Percentiles rank a stretch among this genome's conserved stretches.
Evolutionary conservation across 2,797 vertebrate species (phyloP).

Genomic region (Columba guinea): DNA sequence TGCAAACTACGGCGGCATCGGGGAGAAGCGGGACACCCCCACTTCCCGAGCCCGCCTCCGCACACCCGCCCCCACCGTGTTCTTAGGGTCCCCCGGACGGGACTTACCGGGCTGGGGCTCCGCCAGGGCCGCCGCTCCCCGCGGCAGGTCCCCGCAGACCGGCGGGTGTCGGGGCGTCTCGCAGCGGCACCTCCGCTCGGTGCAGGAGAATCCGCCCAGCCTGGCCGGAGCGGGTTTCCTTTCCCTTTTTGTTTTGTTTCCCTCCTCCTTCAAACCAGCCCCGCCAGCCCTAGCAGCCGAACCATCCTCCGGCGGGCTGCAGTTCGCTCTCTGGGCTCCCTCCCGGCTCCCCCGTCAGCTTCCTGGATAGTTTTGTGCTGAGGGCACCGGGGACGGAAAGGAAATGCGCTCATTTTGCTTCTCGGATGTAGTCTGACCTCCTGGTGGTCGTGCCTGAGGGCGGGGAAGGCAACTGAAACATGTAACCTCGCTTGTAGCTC

Average conservation of each 20-base stretch:
- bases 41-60: not conserved
- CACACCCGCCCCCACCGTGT: not conserved
- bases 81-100: not conserved
- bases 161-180: not conserved
- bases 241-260: not conserved
- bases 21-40: not conserved
- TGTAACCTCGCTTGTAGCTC: not conserved
- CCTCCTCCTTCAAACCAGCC: conserved; percentile 14
- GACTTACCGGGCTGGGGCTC: not conserved
- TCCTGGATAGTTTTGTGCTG: not conserved
- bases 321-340: fast-evolving
- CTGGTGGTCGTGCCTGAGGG: conserved; percentile 29
- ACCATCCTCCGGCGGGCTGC: not conserved
- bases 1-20: not conserved
- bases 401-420: conserved; percentile 36
- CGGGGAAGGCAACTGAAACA: not conserved
- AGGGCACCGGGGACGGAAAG: not conserved
- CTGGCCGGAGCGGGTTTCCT: not conserved
- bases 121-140: not conserved
- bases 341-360: not conserved
- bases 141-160: not conserved
- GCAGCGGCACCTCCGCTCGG: not conserved
- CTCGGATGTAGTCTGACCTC: conserved; percentile 39
- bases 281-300: not conserved
- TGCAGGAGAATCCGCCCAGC: conserved; percentile 10